Base-by-base conservation (phyloP, 2,888 invertebrate genomes). In the Epicampocera succincta region DNA sequence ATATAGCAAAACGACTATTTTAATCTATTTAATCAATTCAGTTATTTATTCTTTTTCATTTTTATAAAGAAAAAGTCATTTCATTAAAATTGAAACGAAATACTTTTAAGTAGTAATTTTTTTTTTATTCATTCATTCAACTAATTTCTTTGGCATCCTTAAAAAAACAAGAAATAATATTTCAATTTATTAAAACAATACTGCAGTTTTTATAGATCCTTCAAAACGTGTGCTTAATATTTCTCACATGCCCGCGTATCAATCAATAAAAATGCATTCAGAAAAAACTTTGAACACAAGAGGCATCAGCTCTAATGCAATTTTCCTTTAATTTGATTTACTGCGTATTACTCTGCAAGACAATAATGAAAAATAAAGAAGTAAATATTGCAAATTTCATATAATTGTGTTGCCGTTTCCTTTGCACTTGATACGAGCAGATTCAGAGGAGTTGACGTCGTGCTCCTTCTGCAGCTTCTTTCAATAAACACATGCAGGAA, bases 271-370 rank as follows among this genome's bases (percentile, higher is more conserved):
- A 33, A 33, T 33, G 8, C 33, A 33, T 56, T 54, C 15, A 56
- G n/a, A n/a, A n/a, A n/a, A 71, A 65, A 77, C 48, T 42, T 61
- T 56, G 68, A 40, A 63, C 75, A 2, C 68, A 44, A 79, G 38
- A 44, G 69, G 58, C 50, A 65, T 75, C 15, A 58, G 63, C 72
- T 68, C 66, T 76, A 48, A 66, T 68, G 48, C 48, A 61, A 80
- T 75, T 60, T 52, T 50, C 38, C 48, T 54, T 71, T 66, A 80
- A 73, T 73, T 73, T 60, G 69, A 77, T 77, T 73, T 73, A 63
- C 68, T n/a, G 50, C 1, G 73, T 68, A 68, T 73, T 69, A 54
- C 52, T n/a, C n/a, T 15, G 65, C 69, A 68, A 76, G 54, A 76
- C 42, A 72, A 75, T 71, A 75, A 72, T 42, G 60, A 11, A 29